phyloP scores from a whole-genome alignment of 1,140 invertebrate genomes.

The Hormaphis cornu region DNA sequence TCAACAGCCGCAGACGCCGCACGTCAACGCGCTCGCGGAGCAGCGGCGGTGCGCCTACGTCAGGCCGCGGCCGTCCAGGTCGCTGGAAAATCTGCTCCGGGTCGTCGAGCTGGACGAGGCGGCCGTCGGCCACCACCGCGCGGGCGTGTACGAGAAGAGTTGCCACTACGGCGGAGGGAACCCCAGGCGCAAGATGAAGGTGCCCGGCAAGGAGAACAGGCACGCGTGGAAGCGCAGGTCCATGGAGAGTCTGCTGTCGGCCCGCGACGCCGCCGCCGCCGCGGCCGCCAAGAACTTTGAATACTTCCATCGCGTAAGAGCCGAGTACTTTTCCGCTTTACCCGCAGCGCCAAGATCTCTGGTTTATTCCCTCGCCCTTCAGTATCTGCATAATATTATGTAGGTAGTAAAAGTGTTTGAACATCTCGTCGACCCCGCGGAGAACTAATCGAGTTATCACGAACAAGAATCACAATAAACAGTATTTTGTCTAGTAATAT shows the following conservation, averaged over 20 bases:
- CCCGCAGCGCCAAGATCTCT: no score
- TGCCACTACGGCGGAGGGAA: neutral
- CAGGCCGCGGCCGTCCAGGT: slow-evolving; percentile 9
- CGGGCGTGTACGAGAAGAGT: slow-evolving; percentile 9
- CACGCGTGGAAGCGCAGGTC: slow-evolving; percentile 16
- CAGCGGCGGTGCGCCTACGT: slow-evolving; percentile 1
- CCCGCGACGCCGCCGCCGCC: neutral
- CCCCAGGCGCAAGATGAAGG: neutral
- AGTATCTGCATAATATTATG: no score
- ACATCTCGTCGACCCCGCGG: no score
- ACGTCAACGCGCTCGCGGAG: neutral
- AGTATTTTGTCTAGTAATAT: no score
- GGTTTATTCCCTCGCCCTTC: no score
- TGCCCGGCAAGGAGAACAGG: slow-evolving; percentile 3
- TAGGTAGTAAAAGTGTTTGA: no score
- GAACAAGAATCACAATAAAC: no score
- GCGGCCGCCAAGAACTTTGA: neutral
- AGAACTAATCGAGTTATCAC: no score
- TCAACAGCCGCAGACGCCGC: neutral
- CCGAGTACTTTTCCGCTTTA: no score
- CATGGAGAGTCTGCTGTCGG: slow-evolving; percentile 6
- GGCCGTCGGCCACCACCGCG: neutral
- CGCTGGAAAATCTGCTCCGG: neutral
- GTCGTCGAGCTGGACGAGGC: slow-evolving; percentile 16
- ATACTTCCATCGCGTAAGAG: neutral